Evolutionary conservation across 2,797 vertebrate species (phyloP), one percentile per base, ranked within the genome.

Genomic region (Amblyraja radiata): DNA sequence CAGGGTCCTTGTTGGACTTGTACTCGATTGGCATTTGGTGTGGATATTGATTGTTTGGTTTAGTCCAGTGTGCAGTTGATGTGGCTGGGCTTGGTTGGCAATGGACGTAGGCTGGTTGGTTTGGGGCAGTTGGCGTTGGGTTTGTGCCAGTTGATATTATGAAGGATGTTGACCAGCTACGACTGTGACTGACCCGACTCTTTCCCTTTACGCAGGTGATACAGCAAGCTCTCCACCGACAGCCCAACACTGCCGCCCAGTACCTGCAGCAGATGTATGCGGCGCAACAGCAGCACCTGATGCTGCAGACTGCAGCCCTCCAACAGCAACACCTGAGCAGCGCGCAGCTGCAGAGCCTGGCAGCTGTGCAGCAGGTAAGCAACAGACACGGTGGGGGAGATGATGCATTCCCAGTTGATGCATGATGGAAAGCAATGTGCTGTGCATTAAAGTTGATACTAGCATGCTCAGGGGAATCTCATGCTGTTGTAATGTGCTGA

Each of bases 261-360:
- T 99, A 98, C 95, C 97, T 99, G 93, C 98, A 99, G 95, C 98
- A 98, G 95, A 98, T 98, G 98, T 99, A 98, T 0, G 97, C 98
- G 4, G 98, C 98, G 61, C 98, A 99, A 94, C 98, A 98, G 95
- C 98, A 99, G 95, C 98, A 98, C 95, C 95, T 99, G 91, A 98
- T 99, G 97, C 96, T 98, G 93, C 98, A 98, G 94, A 98, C 98
- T 0, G 98, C 98, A 16, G 97, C 98, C 74, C 95, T 98, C 93
- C 98, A 99, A 95, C 98, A 98, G 96, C 98, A 98, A 95, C 97
- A 97, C 93, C 94, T 97, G 78, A 97, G 96, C 95, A 97, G 96
- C 95, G 95, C 96, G 65, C 98, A 98, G 93, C 97, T 98, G 93
- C 98, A 98, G 96, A 98, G 97, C 94, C 96, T 98, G 93, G 97